A percentile compares a stretch with the other conserved stretches of the same genome.
These are phyloP conservation scores for Syngnathus scovelli DNA, from an alignment of 2,113 vertebrate species.

Conservation along the genomic window DNA sequence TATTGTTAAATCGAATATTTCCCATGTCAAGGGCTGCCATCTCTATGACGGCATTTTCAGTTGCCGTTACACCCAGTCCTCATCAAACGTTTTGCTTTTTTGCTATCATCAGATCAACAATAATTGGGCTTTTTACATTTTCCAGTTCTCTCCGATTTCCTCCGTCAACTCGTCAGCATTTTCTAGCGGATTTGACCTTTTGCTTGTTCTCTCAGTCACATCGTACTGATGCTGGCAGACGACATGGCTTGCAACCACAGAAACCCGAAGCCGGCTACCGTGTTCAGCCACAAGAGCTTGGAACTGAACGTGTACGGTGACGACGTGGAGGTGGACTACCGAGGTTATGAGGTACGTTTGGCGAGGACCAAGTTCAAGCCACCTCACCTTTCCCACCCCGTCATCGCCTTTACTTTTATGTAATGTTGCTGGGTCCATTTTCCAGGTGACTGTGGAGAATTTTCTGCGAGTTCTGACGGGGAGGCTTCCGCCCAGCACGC, in stretches of 20 bases:
- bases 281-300: conserved; percentile 98
- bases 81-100: too few species aligned
- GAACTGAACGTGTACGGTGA: conserved; percentile 97
- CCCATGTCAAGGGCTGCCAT: neutral
- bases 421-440: neutral
- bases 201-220: conserved; percentile 75
- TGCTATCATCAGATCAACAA: too few species aligned
- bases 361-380: neutral
- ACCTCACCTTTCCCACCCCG: neutral
- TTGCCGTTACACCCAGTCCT: too few species aligned
- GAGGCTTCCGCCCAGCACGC: conserved; percentile 88
- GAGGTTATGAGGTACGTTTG: conserved; percentile 86
- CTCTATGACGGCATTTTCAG: too few species aligned
- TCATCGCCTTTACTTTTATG: neutral
- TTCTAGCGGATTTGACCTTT: neutral
- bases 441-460: conserved; percentile 94
- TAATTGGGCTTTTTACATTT: too few species aligned
- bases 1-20: neutral
- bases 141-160: too few species aligned
- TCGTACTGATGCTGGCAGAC: conserved; percentile 96
- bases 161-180: neutral
- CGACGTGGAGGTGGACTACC: conserved; percentile 96
- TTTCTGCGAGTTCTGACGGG: conserved; percentile 93
- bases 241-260: conserved; percentile 98
- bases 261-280: conserved; percentile 95